These are phyloP conservation scores for Vanessa cardui DNA, from an alignment of 2,888 invertebrate genomes.

Conservation along the genomic window DNA sequence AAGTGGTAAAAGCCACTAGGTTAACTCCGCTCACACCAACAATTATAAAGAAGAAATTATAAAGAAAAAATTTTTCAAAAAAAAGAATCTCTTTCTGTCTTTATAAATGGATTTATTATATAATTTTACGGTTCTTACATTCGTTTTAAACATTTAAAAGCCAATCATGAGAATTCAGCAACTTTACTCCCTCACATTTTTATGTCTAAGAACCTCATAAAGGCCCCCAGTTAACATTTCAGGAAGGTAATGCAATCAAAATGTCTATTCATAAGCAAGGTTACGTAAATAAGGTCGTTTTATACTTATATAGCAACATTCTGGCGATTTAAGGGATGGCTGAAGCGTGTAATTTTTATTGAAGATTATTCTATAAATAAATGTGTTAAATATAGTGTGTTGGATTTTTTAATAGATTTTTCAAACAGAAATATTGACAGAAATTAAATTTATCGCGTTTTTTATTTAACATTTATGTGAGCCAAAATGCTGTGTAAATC, in stretches of 20 bases:
- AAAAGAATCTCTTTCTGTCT: no score
- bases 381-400: no score
- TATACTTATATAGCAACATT: neutral
- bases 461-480: no score
- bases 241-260: slow-evolving; percentile 38
- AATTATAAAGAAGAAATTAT: no score
- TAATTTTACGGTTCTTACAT: neutral
- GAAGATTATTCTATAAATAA: neutral
- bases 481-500: no score
- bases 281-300: slow-evolving; percentile 1
- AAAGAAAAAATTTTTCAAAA: no score
- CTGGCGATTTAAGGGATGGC: neutral
- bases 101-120: neutral
- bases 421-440: no score
- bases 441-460: no score
- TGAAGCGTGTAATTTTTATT: neutral
- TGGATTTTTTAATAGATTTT: no score
- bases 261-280: slow-evolving; percentile 35
- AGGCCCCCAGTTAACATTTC: slow-evolving; percentile 42
- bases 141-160: neutral
- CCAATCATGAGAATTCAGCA: neutral
- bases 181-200: neutral
- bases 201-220: slow-evolving; percentile 28
- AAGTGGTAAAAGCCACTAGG: no score
- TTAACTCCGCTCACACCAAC: no score